Evolutionary conservation across 2,113 vertebrate species (phyloP), one percentile per base, ranked within the genome.

Genomic region (Nansenia antarctica): DNA sequence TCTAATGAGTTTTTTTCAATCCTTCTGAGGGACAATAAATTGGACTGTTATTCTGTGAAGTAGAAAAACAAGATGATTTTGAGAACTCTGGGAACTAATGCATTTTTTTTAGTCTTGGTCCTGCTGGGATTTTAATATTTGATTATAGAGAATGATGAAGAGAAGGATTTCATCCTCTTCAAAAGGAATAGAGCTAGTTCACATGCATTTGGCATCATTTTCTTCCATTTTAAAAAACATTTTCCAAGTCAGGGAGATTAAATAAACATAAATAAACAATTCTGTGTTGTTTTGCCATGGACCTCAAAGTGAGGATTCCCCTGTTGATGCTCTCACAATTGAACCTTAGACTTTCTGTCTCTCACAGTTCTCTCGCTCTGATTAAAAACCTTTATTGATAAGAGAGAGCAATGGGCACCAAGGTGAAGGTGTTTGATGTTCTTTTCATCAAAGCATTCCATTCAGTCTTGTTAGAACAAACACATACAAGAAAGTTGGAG

Each of bases 101-200:
- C 85, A 82, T 65, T 82, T 78, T 63, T 82, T 79, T 74, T 73
- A 30, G 76, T 53, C 81, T 78, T 74, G 62, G 58, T 6, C 11
- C 37, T 65, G 63, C 57, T 69, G 74, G 78, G 75, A 78, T 87
- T 69, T 91, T 71, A 91, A 91, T 92, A 90, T 89, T 92, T 91
- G 59, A 92, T 91, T 76, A 84, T 52, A 80, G 67, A 79, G 89
- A 83, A 83, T 62, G 82, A 90, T 78, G 77, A 88, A 80, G 73
- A 82, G 58, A 87, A 69, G 67, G 77, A 65, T 81, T 86, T 81
- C 82, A 86, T 85, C 86, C 45, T 72, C 86, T 87, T 93, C 86
- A 92, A 91, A 92, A 53, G 6, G 87, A 90, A 90, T 89, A 65
- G 39, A 80, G 67, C 77, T 68, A 84, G 78, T 68, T 78, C 69